Evolutionary conservation across 2,797 vertebrate species (phyloP).

Genomic region (Sebastes dallii): DNA sequence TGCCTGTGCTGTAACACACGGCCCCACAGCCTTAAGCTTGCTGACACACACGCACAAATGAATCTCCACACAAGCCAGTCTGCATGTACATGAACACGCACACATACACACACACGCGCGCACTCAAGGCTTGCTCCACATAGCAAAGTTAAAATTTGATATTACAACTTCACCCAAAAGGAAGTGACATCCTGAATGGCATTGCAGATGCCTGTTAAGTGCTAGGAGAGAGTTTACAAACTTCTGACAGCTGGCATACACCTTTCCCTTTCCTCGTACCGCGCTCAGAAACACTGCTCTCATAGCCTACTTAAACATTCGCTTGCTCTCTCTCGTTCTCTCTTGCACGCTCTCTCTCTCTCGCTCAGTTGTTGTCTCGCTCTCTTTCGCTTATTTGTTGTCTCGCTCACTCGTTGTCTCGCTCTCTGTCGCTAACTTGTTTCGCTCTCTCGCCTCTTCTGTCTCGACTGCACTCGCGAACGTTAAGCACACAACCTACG

Average conservation of each 20-base stretch:
- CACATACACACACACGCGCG: neutral
- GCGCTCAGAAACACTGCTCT: slow-evolving; percentile 28
- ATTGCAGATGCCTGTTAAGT: slow-evolving; percentile 59
- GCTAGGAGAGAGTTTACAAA: slow-evolving; percentile 69
- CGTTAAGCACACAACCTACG: no score
- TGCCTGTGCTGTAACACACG: slow-evolving; percentile 74
- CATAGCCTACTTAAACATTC: slow-evolving; percentile 28
- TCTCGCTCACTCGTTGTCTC: no score
- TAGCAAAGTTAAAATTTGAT: slow-evolving; percentile 72
- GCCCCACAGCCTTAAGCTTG: slow-evolving; percentile 68
- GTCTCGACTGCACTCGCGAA: no score
- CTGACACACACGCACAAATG: slow-evolving; percentile 57
- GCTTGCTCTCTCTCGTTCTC: no score
- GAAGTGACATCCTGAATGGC: slow-evolving; percentile 72
- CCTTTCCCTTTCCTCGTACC: slow-evolving; percentile 14
- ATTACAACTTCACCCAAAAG: slow-evolving; percentile 70
- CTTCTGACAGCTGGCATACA: slow-evolving; percentile 63
- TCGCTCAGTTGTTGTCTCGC: no score
- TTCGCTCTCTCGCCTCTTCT: no score
- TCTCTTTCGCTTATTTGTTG: no score
- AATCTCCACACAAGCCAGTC: slow-evolving; percentile 33
- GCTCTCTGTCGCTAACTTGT: no score
- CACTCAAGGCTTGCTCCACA: slow-evolving; percentile 60
- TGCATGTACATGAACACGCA: slow-evolving; percentile 33
- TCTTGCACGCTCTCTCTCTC: no score